Conservation (phyloP, 2,797 vertebrate genomes). For the Lagorchestes hirsutus region DNA sequence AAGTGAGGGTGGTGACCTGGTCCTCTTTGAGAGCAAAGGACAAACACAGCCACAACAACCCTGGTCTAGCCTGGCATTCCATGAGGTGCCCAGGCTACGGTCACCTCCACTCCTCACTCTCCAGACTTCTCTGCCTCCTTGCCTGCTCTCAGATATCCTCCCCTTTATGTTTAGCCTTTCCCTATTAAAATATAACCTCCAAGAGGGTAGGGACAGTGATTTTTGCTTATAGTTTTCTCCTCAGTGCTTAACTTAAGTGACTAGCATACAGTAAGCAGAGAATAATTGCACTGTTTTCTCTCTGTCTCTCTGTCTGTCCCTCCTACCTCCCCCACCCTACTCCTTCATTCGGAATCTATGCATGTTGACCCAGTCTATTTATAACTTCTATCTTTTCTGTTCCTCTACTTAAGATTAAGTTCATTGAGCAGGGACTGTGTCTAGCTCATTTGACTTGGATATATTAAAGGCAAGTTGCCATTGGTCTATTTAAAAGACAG, state of each 20-base stretch:
- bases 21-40: too few relatives aligned
- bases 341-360: background rate
- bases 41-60: too few relatives aligned
- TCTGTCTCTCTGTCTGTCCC: background rate
- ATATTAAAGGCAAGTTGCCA: slow-evolving; percentile 22
- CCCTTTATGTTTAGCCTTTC: background rate
- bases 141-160: background rate
- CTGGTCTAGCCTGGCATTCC: background rate
- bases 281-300: background rate
- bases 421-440: background rate
- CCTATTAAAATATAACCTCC: background rate
- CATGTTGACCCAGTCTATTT: background rate
- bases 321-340: background rate
- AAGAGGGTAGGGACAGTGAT: background rate
- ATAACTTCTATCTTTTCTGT: slow-evolving; percentile 47
- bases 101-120: background rate
- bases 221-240: background rate
- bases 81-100: background rate
- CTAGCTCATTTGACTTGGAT: slow-evolving; percentile 40
- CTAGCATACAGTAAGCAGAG: background rate
- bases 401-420: slow-evolving; percentile 39
- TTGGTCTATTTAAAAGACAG: slow-evolving; percentile 27
- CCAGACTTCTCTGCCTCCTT: background rate
- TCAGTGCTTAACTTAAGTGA: background rate
- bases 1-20: too few relatives aligned